Percentiles rank a stretch among this genome's conserved stretches.
Conservation (phyloP, 2,797 vertebrate genomes). For the Cossypha heuglini region DNA sequence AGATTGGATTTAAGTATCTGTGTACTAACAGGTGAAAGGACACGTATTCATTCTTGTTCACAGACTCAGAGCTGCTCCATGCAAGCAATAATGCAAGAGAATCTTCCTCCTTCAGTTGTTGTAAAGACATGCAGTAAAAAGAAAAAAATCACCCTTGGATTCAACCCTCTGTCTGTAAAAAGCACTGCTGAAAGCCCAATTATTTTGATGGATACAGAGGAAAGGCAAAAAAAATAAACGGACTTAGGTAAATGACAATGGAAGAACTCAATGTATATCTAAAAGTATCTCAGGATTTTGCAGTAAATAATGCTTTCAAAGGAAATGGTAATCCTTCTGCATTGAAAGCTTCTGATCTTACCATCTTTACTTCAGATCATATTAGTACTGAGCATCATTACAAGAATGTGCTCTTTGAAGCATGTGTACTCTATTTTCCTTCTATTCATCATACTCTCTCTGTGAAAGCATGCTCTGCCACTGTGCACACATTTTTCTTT, state of each 20-base stretch:
- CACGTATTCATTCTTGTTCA: background rate
- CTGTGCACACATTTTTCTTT: constrained; percentile 32
- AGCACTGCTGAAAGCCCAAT: constrained; percentile 21
- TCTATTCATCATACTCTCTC: constrained; percentile 40
- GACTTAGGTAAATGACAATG: constrained; percentile 23
- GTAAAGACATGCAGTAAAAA: background rate
- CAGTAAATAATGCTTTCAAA: constrained; percentile 62
- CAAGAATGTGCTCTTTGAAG: constrained; percentile 58
- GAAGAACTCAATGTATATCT: constrained; percentile 3
- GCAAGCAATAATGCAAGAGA: background rate
- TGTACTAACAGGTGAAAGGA: background rate
- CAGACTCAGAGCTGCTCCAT: background rate
- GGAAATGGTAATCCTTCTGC: constrained; percentile 25
- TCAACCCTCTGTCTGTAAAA: background rate
- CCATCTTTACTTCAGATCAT: constrained; percentile 38
- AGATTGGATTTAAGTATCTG: background rate
- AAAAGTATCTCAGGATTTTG: constrained; percentile 6
- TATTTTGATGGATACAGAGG: background rate
- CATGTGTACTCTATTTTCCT: constrained; percentile 36
- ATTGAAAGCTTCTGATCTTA: constrained; percentile 47
- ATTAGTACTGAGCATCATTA: constrained; percentile 49
- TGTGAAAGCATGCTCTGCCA: constrained; percentile 27
- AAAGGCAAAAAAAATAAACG: background rate
- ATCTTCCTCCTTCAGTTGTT: background rate
- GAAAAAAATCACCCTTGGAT: background rate